Evolutionary conservation across 2,888 invertebrate species (phyloP).

Genomic region (Apotomis turbidana): DNA sequence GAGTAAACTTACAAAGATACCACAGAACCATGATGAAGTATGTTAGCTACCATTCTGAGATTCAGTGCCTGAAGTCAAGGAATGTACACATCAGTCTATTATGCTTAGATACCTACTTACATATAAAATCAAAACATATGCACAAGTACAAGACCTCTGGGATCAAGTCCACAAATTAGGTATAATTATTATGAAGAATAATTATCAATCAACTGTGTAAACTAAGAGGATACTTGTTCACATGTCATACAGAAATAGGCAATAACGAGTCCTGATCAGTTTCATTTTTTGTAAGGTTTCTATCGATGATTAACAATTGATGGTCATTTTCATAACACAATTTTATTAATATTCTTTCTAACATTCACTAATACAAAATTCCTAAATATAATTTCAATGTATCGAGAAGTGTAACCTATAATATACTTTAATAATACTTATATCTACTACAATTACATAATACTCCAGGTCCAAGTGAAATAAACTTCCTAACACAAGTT

Average conservation of each 20-base stretch:
- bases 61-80: slow-evolving; percentile 42
- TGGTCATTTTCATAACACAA: not conserved
- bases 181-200: too few relatives aligned
- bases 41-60: slow-evolving; percentile 32
- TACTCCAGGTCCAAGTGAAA: slow-evolving; percentile 1
- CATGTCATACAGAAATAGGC: too few relatives aligned
- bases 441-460: not conserved
- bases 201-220: too few relatives aligned
- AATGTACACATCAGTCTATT: slow-evolving; percentile 54
- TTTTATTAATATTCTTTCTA: not conserved
- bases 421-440: slow-evolving; percentile 15
- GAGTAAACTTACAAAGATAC: slow-evolving; percentile 6
- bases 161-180: too few relatives aligned
- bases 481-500: not conserved
- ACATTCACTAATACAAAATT: not conserved
- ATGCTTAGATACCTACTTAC: slow-evolving; percentile 2
- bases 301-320: too few relatives aligned
- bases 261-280: too few relatives aligned
- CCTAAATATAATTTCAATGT: not conserved
- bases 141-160: not conserved
- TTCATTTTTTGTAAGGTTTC: too few relatives aligned
- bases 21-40: slow-evolving; percentile 22
- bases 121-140: not conserved
- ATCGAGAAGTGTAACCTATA: not conserved
- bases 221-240: too few relatives aligned